These are phyloP conservation scores for Chinchilla lanigera DNA, from an alignment of 2,113 vertebrate genomes.

Conservation along the genomic window DNA sequence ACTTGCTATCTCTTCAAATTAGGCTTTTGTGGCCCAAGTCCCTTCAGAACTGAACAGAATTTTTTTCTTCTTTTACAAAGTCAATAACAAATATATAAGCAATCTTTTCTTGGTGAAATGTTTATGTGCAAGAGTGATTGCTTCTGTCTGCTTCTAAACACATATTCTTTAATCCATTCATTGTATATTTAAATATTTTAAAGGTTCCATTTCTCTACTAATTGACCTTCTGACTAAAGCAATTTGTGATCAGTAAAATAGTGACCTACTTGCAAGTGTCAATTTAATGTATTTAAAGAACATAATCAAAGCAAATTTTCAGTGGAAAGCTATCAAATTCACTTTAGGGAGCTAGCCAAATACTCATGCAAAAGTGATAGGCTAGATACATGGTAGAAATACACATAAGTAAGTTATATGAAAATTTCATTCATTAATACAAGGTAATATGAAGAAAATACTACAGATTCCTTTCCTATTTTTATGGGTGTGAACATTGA, in stretches of 20 bases:
- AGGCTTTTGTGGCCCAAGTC: conserved; percentile 33
- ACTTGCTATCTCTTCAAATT: conserved; percentile 62
- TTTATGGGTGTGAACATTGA: neutral
- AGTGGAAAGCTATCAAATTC: neutral
- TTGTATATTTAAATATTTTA: conserved; percentile 66
- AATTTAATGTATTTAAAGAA: conserved; percentile 64
- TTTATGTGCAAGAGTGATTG: conserved; percentile 59
- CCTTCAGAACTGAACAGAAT: conserved; percentile 31
- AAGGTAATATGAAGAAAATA: neutral
- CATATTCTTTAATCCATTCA: conserved; percentile 20
- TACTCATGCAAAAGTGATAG: neutral
- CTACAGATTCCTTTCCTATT: neutral
- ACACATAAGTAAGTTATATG: neutral
- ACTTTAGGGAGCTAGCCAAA: conserved; percentile 41
- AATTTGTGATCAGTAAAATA: conserved; percentile 63
- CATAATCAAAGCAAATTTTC: conserved; percentile 60
- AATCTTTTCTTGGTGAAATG: conserved; percentile 9
- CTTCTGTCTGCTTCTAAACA: conserved; percentile 49
- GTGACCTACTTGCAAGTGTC: conserved; percentile 38
- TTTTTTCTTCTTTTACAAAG: conserved; percentile 52
- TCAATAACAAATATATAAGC: conserved; percentile 52
- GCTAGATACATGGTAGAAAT: neutral
- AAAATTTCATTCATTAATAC: neutral
- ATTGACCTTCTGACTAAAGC: conserved; percentile 71
- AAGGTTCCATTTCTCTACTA: conserved; percentile 58